Conservation (phyloP, 2,797 vertebrate genomes). For the Numenius phaeopus region DNA sequence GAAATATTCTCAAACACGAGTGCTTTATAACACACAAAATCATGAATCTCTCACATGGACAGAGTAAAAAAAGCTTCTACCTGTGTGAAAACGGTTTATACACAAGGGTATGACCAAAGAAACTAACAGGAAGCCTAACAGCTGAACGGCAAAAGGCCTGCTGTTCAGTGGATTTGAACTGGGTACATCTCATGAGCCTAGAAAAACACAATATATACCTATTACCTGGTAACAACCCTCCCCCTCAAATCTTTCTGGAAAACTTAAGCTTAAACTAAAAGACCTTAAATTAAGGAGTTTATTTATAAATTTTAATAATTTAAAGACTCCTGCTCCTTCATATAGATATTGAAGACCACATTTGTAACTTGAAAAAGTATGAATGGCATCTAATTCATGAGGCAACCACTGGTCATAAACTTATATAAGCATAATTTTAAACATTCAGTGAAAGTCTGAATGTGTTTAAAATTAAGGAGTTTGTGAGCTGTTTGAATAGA, state of each 20-base stretch:
- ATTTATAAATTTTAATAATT: background rate
- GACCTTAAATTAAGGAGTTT: background rate
- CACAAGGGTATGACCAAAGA: background rate
- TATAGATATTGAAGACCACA: background rate
- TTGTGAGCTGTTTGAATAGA: background rate
- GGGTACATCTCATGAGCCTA: fast-evolving
- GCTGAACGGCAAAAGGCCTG: background rate
- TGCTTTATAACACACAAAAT: background rate
- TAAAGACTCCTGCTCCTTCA: background rate
- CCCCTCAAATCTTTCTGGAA: background rate
- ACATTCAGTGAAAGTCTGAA: background rate
- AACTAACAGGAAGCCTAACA: background rate
- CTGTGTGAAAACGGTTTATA: background rate
- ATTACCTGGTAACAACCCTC: background rate
- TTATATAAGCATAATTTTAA: background rate
- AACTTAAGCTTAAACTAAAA: background rate
- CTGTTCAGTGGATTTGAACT: background rate
- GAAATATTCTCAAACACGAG: background rate
- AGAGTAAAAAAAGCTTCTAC: background rate
- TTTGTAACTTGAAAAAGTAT: background rate
- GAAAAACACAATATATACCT: background rate
- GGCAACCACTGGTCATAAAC: background rate
- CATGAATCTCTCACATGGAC: background rate
- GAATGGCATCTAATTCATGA: background rate
- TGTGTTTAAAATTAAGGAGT: background rate